These are phyloP conservation scores for Trichopoda pennipes DNA, from an alignment of 2,888 invertebrate species.

Conservation along the genomic window DNA sequence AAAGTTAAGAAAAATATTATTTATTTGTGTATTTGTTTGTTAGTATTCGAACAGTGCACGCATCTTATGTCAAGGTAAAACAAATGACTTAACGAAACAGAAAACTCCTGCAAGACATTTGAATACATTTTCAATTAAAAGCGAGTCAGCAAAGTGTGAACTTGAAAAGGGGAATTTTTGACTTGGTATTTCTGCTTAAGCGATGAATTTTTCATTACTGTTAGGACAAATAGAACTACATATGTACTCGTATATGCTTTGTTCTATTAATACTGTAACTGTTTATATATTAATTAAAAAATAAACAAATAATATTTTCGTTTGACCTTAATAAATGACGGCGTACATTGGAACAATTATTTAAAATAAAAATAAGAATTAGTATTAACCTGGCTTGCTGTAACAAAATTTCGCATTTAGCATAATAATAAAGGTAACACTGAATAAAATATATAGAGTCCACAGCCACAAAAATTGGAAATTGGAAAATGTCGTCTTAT, in stretches of 20 bases:
- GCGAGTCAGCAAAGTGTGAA: slow-evolving; percentile 9
- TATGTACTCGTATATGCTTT: too few relatives aligned
- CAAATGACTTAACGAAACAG: slow-evolving; percentile 45
- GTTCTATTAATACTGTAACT: neutral
- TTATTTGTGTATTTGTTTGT: slow-evolving; percentile 35
- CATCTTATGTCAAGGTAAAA: slow-evolving; percentile 63
- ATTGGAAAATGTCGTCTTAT: too few relatives aligned
- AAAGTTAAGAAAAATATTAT: slow-evolving; percentile 45
- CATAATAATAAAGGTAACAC: too few relatives aligned
- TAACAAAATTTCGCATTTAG: too few relatives aligned
- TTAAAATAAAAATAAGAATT: too few relatives aligned
- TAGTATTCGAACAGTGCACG: slow-evolving; percentile 43
- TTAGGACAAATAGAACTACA: neutral
- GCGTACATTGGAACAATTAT: too few relatives aligned
- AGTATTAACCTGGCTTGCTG: too few relatives aligned
- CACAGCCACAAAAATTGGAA: too few relatives aligned
- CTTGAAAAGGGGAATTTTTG: slow-evolving; percentile 2
- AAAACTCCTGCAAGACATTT: slow-evolving; percentile 15
- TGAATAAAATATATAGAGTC: too few relatives aligned
- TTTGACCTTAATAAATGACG: too few relatives aligned
- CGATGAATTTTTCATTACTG: neutral
- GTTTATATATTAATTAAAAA: too few relatives aligned
- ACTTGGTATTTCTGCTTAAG: neutral
- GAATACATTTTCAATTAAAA: slow-evolving; percentile 42
- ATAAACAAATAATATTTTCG: too few relatives aligned